Conservation (phyloP, 1,140 invertebrate genomes). For the Lepidurus couesii region DNA sequence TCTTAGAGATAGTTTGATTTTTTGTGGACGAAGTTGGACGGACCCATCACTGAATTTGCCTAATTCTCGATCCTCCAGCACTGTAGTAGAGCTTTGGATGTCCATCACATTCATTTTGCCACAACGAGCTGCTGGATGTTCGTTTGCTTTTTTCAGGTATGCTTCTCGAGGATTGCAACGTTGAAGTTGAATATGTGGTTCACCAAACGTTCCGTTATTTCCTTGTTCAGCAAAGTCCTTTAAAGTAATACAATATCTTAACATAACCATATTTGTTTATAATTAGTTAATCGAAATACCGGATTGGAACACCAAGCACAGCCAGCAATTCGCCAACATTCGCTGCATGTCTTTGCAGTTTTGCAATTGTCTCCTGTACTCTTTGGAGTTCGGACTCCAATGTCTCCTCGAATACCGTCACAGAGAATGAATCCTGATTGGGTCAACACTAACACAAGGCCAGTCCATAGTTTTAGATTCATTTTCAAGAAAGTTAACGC, state of each 20-base stretch:
- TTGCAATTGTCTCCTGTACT: neutral
- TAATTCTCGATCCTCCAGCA: neutral
- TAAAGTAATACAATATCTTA: neutral
- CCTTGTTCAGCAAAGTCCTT: neutral
- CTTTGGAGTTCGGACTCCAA: neutral
- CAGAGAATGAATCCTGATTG: neutral
- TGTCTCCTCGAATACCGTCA: neutral
- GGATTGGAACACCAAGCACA: neutral
- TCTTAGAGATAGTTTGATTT: neutral
- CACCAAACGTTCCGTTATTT: neutral
- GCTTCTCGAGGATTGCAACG: slow-evolving; percentile 24
- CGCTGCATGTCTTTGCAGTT: neutral
- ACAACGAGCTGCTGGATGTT: slow-evolving; percentile 1
- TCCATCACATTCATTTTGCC: neutral
- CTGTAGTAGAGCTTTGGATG: neutral
- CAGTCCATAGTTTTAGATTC: neutral
- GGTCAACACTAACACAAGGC: neutral
- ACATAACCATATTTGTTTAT: neutral
- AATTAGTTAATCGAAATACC: neutral
- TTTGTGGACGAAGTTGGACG: neutral
- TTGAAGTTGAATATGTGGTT: neutral
- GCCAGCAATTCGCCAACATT: neutral
- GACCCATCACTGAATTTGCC: neutral
- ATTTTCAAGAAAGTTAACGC: neutral
- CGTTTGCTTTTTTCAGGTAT: slow-evolving; percentile 12